Percentiles rank a stretch among this genome's conserved stretches.
These are phyloP conservation scores for Pedetes capensis DNA, from an alignment of 2,113 vertebrate genomes.

Conservation along the genomic window DNA sequence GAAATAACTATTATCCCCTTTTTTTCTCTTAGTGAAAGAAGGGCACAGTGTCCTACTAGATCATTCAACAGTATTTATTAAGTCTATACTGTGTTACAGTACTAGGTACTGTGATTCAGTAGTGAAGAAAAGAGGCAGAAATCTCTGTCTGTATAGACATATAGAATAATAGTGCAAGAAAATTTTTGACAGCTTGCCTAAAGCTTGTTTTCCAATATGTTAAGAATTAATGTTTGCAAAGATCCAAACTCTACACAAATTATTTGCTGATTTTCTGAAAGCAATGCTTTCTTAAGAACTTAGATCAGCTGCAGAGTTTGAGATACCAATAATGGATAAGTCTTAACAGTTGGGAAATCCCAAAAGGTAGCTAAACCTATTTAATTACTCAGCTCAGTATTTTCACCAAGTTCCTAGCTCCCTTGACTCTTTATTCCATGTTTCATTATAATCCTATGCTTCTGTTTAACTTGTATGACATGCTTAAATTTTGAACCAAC, in stretches of 20 bases:
- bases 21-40: background rate
- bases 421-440: no score
- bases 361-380: background rate
- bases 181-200: background rate
- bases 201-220: background rate
- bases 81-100: background rate
- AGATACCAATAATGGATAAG: background rate
- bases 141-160: background rate
- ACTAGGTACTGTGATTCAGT: background rate
- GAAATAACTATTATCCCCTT: background rate
- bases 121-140: background rate
- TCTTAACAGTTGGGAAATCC: background rate
- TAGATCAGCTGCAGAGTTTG: background rate
- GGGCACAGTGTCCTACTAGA: background rate
- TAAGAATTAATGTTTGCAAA: background rate
- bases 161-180: background rate
- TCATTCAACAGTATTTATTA: background rate
- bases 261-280: background rate
- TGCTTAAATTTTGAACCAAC: background rate
- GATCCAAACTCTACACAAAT: background rate
- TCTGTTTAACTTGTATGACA: background rate
- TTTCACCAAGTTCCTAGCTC: background rate
- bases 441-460: background rate
- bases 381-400: background rate
- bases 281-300: slow-evolving; percentile 16